phyloP scores from a whole-genome alignment of 1,140 invertebrate genomes.

The Bombus confusus region DNA sequence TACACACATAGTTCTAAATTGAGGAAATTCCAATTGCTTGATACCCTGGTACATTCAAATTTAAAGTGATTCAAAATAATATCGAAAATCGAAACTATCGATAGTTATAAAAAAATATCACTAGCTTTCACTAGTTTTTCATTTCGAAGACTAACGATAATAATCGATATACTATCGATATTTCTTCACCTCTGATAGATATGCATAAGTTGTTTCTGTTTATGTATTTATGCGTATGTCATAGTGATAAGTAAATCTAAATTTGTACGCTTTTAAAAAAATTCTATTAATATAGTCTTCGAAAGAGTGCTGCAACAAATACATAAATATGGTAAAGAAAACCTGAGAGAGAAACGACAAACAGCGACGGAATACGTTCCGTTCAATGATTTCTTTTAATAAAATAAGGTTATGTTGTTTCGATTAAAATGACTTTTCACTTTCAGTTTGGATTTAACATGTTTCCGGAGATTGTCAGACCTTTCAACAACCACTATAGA shows the following conservation, averaged over 20 bases:
- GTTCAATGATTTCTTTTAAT: conserved; percentile 1
- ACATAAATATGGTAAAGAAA: conserved; percentile 54
- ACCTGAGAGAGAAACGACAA: not conserved
- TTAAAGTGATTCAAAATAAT: not conserved
- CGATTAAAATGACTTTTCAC: conserved; percentile 74
- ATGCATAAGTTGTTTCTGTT: not conserved
- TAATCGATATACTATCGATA: conserved; percentile 3
- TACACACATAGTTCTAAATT: not conserved
- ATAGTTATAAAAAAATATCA: not conserved
- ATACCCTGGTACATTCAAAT: not conserved
- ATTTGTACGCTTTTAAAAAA: conserved; percentile 15
- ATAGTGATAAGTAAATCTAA: conserved; percentile 20
- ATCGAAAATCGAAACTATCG: not conserved
- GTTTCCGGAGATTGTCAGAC: conserved; percentile 91
- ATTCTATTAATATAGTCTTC: not conserved
- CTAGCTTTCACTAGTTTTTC: too few species aligned
- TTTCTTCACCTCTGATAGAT: not conserved
- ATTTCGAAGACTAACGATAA: not conserved
- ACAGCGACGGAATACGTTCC: conserved; percentile 19
- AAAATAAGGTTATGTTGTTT: conserved; percentile 48
- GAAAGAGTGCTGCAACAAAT: not conserved
- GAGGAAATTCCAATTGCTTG: not conserved
- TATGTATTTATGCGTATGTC: not conserved
- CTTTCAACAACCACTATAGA: conserved; percentile 91
- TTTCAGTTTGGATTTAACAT: conserved; percentile 92